Conservation (phyloP, 2,113 vertebrate genomes). For the Semicossyphus pulcher region DNA sequence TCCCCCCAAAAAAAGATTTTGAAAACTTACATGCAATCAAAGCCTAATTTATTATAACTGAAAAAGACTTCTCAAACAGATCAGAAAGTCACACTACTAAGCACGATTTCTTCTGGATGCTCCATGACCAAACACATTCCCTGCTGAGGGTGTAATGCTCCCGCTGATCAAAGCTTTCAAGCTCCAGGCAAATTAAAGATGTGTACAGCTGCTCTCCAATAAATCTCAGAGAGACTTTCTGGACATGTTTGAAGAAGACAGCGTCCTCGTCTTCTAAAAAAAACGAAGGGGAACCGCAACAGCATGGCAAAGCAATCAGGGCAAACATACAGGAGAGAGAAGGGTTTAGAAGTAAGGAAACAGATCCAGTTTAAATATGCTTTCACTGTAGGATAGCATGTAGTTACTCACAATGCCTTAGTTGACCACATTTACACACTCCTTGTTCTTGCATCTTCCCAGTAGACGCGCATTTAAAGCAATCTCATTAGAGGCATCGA, state of each 20-base stretch:
- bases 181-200: slow-evolving; percentile 50
- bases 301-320: slow-evolving; percentile 72
- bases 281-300: slow-evolving; percentile 28
- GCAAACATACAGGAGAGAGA: slow-evolving; percentile 18
- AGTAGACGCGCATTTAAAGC: slow-evolving; percentile 15
- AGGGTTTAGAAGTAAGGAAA: slow-evolving; percentile 36
- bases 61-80: not conserved
- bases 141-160: not conserved
- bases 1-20: not conserved
- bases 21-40: slow-evolving; percentile 1
- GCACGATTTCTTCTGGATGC: not conserved
- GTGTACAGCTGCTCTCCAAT: slow-evolving; percentile 36
- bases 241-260: slow-evolving; percentile 37
- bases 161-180: slow-evolving; percentile 44
- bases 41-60: not conserved
- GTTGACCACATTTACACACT: slow-evolving; percentile 20
- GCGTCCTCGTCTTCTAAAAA: slow-evolving; percentile 23
- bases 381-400: not conserved
- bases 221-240: slow-evolving; percentile 54
- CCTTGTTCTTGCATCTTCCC: not conserved
- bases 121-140: slow-evolving; percentile 17
- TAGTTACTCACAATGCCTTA: not conserved
- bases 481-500: not conserved
- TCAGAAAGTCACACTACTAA: not conserved
- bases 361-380: slow-evolving; percentile 16